These are phyloP conservation scores for Tokudaia tokunoshimensis DNA, from an alignment of 2,797 vertebrate species.

Conservation along the genomic window DNA sequence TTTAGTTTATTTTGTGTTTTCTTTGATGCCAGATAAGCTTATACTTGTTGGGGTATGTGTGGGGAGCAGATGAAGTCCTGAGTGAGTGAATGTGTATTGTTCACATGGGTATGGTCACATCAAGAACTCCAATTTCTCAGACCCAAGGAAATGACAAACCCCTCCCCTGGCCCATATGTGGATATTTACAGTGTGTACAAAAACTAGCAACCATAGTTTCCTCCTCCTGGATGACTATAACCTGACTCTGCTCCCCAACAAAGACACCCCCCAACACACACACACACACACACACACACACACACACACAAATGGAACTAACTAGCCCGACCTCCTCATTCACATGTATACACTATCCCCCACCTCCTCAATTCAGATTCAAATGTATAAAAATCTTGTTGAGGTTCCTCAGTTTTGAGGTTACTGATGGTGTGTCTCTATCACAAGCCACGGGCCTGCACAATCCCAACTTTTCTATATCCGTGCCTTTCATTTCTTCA, in stretches of 20 bases:
- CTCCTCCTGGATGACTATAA: background rate
- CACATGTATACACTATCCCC: background rate
- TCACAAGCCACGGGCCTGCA: background rate
- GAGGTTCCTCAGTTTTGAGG: background rate
- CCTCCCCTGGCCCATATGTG: background rate
- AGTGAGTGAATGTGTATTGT: background rate
- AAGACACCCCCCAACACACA: background rate
- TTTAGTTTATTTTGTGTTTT: background rate
- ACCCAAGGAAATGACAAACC: background rate
- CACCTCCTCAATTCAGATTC: background rate
- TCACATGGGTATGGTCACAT: background rate
- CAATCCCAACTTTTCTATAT: background rate
- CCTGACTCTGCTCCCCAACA: background rate
- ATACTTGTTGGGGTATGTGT: background rate
- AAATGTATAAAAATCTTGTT: background rate
- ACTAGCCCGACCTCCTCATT: background rate
- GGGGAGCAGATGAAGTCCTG: background rate
- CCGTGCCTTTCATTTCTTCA: background rate
- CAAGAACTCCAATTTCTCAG: background rate
- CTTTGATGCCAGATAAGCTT: background rate
- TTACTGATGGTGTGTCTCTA: background rate
- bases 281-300: background rate
- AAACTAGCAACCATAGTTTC: background rate
- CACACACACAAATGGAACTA: background rate
- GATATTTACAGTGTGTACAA: background rate